Conservation (phyloP, 2,797 vertebrate genomes). For the Myripristis murdjan region DNA sequence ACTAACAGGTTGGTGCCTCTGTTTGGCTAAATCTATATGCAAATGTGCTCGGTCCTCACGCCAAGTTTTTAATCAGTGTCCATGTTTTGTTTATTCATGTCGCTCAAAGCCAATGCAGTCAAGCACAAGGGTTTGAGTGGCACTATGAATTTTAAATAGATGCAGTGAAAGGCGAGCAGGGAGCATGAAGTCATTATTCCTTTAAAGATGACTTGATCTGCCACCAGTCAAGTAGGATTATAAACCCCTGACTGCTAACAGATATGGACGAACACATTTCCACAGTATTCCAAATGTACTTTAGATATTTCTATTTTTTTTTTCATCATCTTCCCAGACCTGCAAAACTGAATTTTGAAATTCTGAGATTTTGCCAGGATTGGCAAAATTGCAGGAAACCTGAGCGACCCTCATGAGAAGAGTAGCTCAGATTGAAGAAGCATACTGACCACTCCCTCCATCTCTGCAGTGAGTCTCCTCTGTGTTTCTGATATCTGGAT, state of each 20-base stretch:
- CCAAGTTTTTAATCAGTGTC: conserved; percentile 31
- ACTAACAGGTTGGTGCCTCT: conserved; percentile 6
- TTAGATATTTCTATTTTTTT: background rate
- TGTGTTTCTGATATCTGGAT: conserved; percentile 95
- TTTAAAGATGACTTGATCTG: background rate
- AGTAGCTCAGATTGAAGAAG: background rate
- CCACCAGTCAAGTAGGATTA: background rate
- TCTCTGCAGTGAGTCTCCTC: conserved; percentile 92
- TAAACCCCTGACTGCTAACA: background rate
- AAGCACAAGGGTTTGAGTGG: background rate
- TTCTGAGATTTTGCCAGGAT: too few relatives aligned
- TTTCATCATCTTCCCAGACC: background rate
- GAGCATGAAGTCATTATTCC: background rate
- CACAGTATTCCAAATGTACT: background rate
- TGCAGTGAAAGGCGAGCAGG: background rate
- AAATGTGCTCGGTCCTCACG: conserved; percentile 40
- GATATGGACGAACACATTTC: background rate
- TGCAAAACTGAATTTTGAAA: background rate
- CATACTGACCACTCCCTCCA: conserved; percentile 93
- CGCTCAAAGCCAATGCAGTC: conserved; percentile 13
- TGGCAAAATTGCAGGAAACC: too few relatives aligned
- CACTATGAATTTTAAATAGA: conserved; percentile 26
- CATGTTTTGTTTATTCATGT: conserved; percentile 22
- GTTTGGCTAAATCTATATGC: conserved; percentile 50
- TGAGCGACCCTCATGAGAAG: background rate